Evolutionary conservation across 2,888 invertebrate genomes (phyloP).

Genomic region (Patella caerulea): DNA sequence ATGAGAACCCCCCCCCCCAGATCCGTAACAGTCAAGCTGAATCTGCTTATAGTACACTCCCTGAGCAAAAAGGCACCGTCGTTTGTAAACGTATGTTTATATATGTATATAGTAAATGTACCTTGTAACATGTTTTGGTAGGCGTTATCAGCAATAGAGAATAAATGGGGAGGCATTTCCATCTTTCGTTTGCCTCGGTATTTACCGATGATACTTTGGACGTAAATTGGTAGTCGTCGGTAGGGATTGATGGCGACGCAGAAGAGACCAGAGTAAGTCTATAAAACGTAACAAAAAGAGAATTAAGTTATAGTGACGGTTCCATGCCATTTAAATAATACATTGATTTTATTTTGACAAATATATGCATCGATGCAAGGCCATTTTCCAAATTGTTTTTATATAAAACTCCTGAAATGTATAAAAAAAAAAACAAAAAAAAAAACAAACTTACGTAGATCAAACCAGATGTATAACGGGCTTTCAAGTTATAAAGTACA

Average conservation of each 20-base stretch:
- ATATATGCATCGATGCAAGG: no score
- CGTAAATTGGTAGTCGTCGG: constrained; percentile 99
- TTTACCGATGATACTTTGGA: constrained; percentile 93
- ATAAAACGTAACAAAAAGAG: constrained; percentile 59
- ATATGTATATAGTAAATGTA: constrained; percentile 61
- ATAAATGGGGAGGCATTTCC: constrained; percentile 99
- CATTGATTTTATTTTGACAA: no score
- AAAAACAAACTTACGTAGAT: constrained; percentile 66
- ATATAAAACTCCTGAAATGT: no score
- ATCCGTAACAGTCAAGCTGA: no score
- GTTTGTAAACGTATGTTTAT: no score
- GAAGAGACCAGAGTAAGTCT: constrained; percentile 99
- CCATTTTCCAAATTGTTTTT: no score
- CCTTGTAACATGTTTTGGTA: constrained; percentile 99
- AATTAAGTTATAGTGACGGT: no score
- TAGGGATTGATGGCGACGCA: constrained; percentile 99
- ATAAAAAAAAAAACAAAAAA: constrained; percentile 17
- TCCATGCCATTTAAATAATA: no score
- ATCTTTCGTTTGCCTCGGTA: constrained; percentile 99
- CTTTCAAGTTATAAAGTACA: constrained; percentile 64
- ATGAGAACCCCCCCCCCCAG: no score
- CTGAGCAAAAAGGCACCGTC: no score
- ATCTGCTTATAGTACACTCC: no score
- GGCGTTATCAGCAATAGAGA: constrained; percentile 99
- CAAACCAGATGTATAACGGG: constrained; percentile 58